phyloP scores from a whole-genome alignment of 2,113 vertebrate genomes.

The Narcine bancroftii region DNA sequence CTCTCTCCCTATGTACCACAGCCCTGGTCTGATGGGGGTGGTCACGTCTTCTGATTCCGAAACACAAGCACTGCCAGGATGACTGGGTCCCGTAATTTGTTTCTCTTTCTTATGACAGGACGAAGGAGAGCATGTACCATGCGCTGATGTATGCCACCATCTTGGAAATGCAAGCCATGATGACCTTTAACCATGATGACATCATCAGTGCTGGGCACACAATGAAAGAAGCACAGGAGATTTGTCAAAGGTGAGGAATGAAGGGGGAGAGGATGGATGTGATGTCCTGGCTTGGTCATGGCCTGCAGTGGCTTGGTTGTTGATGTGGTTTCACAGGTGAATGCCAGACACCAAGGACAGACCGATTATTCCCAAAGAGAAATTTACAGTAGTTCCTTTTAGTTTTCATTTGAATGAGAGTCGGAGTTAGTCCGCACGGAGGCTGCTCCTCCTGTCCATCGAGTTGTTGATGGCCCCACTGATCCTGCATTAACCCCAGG shows the following conservation, averaged over 20 bases:
- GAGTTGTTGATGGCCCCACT: too few species aligned
- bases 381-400: too few species aligned
- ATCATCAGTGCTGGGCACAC: conserved; percentile 62
- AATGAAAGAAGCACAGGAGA: conserved; percentile 69
- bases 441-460: too few species aligned
- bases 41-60: not conserved
- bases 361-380: too few species aligned
- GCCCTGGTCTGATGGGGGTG: not conserved
- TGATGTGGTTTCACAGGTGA: too few species aligned
- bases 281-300: not conserved
- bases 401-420: too few species aligned
- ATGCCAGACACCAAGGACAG: too few species aligned
- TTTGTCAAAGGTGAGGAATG: conserved; percentile 61
- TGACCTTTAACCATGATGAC: conserved; percentile 72
- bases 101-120: conserved; percentile 45
- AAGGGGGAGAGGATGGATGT: too few species aligned
- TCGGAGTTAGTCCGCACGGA: too few species aligned
- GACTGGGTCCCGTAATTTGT: not conserved
- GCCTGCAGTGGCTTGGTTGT: not conserved
- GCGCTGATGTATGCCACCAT: conserved; percentile 68
- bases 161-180: conserved; percentile 76
- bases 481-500: too few species aligned
- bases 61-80: too few species aligned
- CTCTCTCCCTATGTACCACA: too few species aligned
- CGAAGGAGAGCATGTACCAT: conserved; percentile 68